Base-by-base conservation (phyloP, 2,888 invertebrate species). In the Automeris io region DNA sequence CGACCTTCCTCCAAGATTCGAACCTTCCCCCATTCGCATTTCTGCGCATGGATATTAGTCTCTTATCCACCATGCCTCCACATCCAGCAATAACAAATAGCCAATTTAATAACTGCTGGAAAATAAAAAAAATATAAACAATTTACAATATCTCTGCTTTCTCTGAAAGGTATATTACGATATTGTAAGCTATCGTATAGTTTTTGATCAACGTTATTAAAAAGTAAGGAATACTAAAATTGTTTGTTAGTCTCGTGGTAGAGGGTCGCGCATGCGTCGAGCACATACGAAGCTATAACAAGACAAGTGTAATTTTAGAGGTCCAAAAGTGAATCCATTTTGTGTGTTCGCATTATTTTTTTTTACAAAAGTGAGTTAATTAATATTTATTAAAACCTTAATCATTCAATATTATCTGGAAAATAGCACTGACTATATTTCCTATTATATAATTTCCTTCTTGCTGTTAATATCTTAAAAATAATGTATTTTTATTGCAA, bases 201-300 rank as follows among this genome's bases (percentile, higher is more conserved):
- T n/a, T n/a, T n/a, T n/a, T n/a, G n/a, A n/a, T n/a, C n/a, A n/a
- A n/a, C n/a, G n/a, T n/a, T n/a, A 7, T 2, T 5, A 16, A 35
- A 32, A 3, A 2, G 1, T 23, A 4, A n/a, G n/a, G 2, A 19
- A 3, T 3, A 33, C 32, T 23, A 5, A 26, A 41, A 37, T 44
- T 49, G 72, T 69, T 72, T 70, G 69, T 42, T 18, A 37, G 33
- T 26, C n/a, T 44, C 44, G 24, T 60, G 45, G 70, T 73, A 56
- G 19, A 36, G 37, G 21, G 40, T 56, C 66, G 70, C 83, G 85
- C 81, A 54, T 82, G 85, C 85, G 85, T 76, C 47, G 63, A 69
- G 68, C 73, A 70, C 80, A 79, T 63, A 21, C 73, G 79, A 70
- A 75, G 76, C 82, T 76, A 61, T 56, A 47, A 59, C 49, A 54